Conservation (phyloP, 2,888 invertebrate genomes). For the Adelphocoris suturalis region DNA sequence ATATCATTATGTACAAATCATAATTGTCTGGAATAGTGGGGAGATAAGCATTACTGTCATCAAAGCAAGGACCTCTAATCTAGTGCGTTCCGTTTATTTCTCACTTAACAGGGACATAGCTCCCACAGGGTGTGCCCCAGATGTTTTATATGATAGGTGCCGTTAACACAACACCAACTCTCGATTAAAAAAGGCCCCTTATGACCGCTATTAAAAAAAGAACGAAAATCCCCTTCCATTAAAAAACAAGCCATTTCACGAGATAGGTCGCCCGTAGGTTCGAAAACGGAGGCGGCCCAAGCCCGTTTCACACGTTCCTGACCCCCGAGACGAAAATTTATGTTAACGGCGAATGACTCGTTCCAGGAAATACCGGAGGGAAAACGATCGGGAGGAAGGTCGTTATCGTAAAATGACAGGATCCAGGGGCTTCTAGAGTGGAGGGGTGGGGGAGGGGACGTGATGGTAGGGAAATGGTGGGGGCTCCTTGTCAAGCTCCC, state of each 20-base stretch:
- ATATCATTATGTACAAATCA: too few relatives aligned
- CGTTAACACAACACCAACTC: conserved; percentile 4
- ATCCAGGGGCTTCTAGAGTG: background rate
- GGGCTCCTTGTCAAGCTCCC: background rate
- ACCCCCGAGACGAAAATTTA: conserved; percentile 22
- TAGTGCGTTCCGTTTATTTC: too few relatives aligned
- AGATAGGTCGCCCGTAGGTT: conserved; percentile 7
- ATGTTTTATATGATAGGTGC: background rate
- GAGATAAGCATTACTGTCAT: too few relatives aligned
- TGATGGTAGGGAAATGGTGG: background rate
- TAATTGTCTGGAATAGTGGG: too few relatives aligned
- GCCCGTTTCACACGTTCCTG: conserved; percentile 45
- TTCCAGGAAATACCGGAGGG: conserved; percentile 22
- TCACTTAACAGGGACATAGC: too few relatives aligned
- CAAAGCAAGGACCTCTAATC: too few relatives aligned
- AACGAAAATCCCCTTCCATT: background rate
- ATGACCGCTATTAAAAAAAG: conserved; percentile 9
- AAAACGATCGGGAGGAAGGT: conserved; percentile 23
- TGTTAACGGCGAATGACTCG: conserved; percentile 29
- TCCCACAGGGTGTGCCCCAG: background rate
- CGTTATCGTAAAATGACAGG: conserved; percentile 47
- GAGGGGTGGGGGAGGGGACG: too few relatives aligned
- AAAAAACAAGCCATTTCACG: background rate
- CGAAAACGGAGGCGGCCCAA: conserved; percentile 30
- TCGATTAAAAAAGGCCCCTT: conserved; percentile 1